Percentiles rank a stretch among this genome's conserved stretches.
Conservation (phyloP, 2,113 vertebrate species). For the Oenanthe oenanthe region DNA sequence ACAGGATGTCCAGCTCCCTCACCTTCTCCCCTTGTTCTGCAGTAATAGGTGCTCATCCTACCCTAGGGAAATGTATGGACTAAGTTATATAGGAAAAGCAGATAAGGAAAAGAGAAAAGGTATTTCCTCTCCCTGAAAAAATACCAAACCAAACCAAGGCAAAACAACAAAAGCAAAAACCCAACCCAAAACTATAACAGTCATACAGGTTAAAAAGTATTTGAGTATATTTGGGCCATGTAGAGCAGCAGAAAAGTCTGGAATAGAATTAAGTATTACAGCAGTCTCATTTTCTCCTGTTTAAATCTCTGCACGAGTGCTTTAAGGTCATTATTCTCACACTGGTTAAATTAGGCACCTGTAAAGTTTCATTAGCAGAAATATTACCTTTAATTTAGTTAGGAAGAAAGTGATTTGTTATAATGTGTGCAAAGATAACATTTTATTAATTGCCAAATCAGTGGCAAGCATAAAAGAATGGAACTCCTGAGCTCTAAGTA, state of each 20-base stretch:
- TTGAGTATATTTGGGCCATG: not conserved
- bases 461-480: not conserved
- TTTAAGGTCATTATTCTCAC: slow-evolving; percentile 20
- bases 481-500: not conserved
- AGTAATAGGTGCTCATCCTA: not conserved
- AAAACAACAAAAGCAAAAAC: not conserved
- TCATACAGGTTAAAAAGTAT: not conserved
- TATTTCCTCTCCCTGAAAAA: not conserved
- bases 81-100: not conserved
- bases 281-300: not conserved
- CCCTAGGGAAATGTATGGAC: not conserved
- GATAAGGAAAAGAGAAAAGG: not conserved
- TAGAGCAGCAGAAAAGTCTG: not conserved
- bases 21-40: not conserved
- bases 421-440: not conserved
- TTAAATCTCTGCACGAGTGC: not conserved
- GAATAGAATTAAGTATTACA: not conserved
- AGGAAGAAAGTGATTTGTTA: slow-evolving; percentile 16
- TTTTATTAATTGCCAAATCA: slow-evolving; percentile 5
- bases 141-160: not conserved
- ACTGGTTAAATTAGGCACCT: not conserved
- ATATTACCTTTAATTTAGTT: slow-evolving; percentile 28
- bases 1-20: not conserved
- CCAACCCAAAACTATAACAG: rapidly evolving
- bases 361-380: slow-evolving; percentile 13